Percentiles rank a stretch among this genome's conserved stretches.
These are phyloP conservation scores for Metallyticus violacea DNA, from an alignment of 2,888 invertebrate species.

Conservation along the genomic window DNA sequence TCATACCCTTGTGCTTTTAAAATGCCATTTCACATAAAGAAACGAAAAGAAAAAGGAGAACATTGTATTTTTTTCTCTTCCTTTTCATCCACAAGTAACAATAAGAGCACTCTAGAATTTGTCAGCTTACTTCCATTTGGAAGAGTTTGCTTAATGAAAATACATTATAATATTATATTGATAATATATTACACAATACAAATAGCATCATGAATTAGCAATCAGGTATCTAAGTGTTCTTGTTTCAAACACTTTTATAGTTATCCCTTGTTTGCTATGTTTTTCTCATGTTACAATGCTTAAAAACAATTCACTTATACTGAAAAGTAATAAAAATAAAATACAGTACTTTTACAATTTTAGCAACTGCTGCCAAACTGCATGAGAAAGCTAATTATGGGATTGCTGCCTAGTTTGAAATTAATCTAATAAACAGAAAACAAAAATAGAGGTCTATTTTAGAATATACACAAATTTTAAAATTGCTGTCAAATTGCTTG, in stretches of 20 bases:
- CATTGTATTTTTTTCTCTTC: not conserved
- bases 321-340: not conserved
- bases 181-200: conserved; percentile 26
- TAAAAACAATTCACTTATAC: not conserved
- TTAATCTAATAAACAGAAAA: not conserved
- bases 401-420: not conserved
- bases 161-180: conserved; percentile 27
- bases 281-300: not conserved
- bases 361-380: not conserved
- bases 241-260: not conserved
- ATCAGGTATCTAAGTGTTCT: not conserved
- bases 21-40: not conserved
- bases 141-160: conserved; percentile 27
- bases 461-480: not conserved
- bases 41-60: not conserved
- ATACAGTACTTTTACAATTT: not conserved
- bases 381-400: not conserved
- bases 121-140: conserved; percentile 4
- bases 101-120: conserved; percentile 28
- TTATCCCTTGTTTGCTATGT: not conserved
- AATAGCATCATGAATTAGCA: not conserved
- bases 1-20: not conserved
- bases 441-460: not conserved
- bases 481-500: not conserved
- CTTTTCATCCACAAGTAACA: not conserved